Base-by-base conservation (phyloP, 2,113 vertebrate genomes). In the Salvator merianae region DNA sequence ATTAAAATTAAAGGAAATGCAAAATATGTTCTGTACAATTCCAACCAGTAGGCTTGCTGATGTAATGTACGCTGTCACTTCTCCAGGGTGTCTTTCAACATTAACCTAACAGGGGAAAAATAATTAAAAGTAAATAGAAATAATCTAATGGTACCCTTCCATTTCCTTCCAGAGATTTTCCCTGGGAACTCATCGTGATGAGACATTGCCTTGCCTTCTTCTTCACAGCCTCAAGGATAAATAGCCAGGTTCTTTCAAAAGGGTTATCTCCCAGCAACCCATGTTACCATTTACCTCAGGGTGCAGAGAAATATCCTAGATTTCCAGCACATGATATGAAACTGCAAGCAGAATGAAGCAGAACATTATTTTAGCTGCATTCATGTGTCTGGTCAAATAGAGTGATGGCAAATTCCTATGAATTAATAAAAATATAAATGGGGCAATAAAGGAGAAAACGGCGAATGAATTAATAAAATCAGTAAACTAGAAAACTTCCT, bases 351-450 rank as follows among this genome's bases (percentile, higher is more conserved):
- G 18, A 59, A 20, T 20, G 4, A 59, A 59, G 18, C 16, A 59
- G 14, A 59, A 59, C 16, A 59, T 20, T 4, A 20, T 20, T 59
- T 59, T 59, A 20, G 55, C 55, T 16, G 3, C 18, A 59, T 20
- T 4, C 55, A 59, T 59, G 55, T 59, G 50, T 53, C 16, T 9
- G 50, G 50, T 53, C 43, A 50, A 32, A 32, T 53, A n/a, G 7
- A 76, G 16, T 76, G 30, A 76, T 55, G 30, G 14, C 30, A 55
- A 47, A 76, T 76, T 50, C 47, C n/a, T 8, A 55, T 55, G 74
- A 76, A 76, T 30, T 53, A 53, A 53, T 75, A 75, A 75, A 53
- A 76, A 75, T 75, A 75, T 47, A 75, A 53, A 76, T 20, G 55
- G 74, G 53, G 14, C 74, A 76, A 76, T 76, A 76, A 76, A 53